Conservation (phyloP, 2,888 invertebrate genomes). For the Drosophila parthenogenetica region DNA sequence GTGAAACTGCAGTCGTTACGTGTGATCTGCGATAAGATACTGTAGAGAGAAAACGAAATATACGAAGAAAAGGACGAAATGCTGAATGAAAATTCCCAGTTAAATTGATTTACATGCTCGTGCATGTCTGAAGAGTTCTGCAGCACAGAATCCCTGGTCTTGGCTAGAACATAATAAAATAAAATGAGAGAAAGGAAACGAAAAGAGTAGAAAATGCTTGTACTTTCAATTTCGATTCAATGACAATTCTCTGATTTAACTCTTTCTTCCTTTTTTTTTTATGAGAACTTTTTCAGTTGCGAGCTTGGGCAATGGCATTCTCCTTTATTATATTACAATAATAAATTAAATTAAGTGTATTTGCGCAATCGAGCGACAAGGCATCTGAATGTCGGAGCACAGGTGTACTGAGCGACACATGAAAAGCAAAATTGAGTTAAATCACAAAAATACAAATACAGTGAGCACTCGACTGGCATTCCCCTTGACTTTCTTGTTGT, state of each 20-base stretch:
- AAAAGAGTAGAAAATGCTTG: slow-evolving; percentile 42
- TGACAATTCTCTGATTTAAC: slow-evolving; percentile 64
- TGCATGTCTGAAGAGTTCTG: slow-evolving; percentile 49
- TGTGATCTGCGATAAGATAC: slow-evolving; percentile 8
- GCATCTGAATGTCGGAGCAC: slow-evolving; percentile 42
- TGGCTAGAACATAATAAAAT: slow-evolving; percentile 8
- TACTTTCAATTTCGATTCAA: slow-evolving; percentile 68
- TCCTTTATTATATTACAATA: slow-evolving; percentile 63
- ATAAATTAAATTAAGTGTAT: slow-evolving; percentile 69
- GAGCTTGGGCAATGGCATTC: slow-evolving; percentile 20
- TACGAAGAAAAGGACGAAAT: neutral
- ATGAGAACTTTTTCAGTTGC: slow-evolving; percentile 11
- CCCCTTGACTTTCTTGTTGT: slow-evolving; percentile 3
- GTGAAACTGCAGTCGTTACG: slow-evolving; percentile 24
- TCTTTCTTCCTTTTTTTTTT: slow-evolving; percentile 54
- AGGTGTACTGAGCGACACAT: slow-evolving; percentile 56
- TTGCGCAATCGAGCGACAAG: slow-evolving; percentile 35
- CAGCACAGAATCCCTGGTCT: slow-evolving; percentile 22
- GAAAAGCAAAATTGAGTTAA: slow-evolving; percentile 61
- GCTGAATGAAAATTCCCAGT: slow-evolving; percentile 30
- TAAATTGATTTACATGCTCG: slow-evolving; percentile 63
- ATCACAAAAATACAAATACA: slow-evolving; percentile 52
- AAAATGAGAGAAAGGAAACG: neutral
- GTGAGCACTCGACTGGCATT: slow-evolving; percentile 25
- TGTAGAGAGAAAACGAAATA: no score